These are phyloP conservation scores for Glossophaga mutica DNA, from an alignment of 2,797 vertebrate species.

Conservation along the genomic window DNA sequence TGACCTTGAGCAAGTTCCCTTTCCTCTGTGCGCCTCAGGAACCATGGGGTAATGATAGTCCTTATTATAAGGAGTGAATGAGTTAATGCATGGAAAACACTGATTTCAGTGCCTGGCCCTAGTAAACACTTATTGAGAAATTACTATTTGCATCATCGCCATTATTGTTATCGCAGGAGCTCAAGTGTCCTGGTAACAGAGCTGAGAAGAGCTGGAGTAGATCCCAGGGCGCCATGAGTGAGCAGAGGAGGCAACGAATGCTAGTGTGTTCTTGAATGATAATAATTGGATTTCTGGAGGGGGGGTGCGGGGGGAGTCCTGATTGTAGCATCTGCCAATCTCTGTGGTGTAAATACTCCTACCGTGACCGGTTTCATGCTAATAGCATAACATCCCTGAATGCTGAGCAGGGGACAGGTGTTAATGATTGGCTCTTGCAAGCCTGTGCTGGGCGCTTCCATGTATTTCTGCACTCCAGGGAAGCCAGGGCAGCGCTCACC, in stretches of 20 bases:
- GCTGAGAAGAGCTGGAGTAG: not conserved
- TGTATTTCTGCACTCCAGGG: not conserved
- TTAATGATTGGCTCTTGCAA: not conserved
- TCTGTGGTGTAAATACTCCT: not conserved
- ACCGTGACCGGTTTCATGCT: fast-evolving
- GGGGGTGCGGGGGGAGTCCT: too few species aligned
- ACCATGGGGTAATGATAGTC: fast-evolving
- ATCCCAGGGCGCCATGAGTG: not conserved
- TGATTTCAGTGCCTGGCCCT: not conserved
- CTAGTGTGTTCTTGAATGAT: not conserved
- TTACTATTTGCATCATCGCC: not conserved
- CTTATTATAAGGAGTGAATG: not conserved
- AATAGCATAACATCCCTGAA: not conserved
- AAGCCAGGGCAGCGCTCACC: not conserved
- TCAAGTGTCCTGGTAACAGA: not conserved
- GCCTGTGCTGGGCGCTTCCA: not conserved
- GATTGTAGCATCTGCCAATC: not conserved
- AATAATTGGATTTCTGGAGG: not conserved
- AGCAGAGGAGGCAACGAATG: not conserved
- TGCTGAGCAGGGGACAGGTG: not conserved
- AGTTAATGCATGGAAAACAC: not conserved
- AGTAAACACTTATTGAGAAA: not conserved
- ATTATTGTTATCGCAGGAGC: not conserved
- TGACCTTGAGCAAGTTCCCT: not conserved
- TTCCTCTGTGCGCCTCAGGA: not conserved